Evolutionary conservation across 1,140 invertebrate species (phyloP).

Genomic region (Pseudomyrmex concolor): DNA sequence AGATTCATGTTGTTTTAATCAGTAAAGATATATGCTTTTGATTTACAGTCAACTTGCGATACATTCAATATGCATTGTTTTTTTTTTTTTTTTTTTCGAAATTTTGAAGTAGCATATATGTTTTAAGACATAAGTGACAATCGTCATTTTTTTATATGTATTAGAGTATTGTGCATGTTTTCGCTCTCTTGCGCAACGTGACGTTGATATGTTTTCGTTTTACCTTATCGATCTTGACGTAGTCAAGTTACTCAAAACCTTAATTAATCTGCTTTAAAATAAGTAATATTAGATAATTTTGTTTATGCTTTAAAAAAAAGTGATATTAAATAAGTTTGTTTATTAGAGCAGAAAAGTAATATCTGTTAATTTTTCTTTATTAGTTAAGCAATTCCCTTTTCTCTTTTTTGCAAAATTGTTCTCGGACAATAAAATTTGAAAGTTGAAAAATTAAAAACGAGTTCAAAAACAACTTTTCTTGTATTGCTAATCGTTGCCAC

Average conservation of each 20-base stretch:
- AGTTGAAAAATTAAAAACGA: neutral
- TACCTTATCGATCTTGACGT: no score
- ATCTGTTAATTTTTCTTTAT: no score
- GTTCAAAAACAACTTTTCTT: neutral
- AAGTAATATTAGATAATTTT: no score
- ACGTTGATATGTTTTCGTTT: constrained; percentile 18
- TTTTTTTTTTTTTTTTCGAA: neutral
- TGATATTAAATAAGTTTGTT: no score
- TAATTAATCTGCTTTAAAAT: no score
- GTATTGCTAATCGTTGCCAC: neutral
- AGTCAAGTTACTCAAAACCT: no score
- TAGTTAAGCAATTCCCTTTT: no score
- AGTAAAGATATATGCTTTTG: neutral
- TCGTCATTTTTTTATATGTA: neutral
- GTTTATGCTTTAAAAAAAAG: no score
- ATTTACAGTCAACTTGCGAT: constrained; percentile 26
- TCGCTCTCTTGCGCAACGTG: neutral
- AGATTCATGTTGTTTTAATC: constrained; percentile 33
- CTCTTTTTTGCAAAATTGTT: neutral
- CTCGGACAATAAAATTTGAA: neutral
- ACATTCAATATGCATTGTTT: neutral
- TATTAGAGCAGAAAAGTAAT: neutral
- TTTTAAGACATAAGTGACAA: neutral
- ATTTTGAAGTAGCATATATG: neutral
- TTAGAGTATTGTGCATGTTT: neutral